A percentile compares a stretch with the other conserved stretches of the same genome.
These are phyloP conservation scores for Drosophila yakuba DNA, from an alignment of 1,140 invertebrate species.

Conservation along the genomic window DNA sequence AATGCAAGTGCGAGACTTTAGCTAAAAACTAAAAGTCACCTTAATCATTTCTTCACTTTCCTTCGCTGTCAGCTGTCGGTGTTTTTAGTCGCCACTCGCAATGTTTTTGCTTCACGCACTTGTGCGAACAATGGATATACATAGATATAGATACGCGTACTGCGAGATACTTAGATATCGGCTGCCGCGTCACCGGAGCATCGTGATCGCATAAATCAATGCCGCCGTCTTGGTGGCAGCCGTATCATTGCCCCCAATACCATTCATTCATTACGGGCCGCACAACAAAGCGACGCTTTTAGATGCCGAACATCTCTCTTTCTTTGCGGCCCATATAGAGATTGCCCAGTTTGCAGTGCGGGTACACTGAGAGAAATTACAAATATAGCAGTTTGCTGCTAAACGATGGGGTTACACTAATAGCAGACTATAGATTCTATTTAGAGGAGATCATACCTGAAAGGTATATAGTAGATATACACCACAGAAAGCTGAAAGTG, in stretches of 20 bases:
- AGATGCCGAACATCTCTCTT: constrained; percentile 57
- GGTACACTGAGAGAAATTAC: background rate
- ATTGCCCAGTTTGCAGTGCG: constrained; percentile 23
- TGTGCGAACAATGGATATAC: constrained; percentile 51
- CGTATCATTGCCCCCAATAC: constrained; percentile 75
- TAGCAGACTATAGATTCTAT: too few relatives aligned
- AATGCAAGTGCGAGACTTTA: constrained; percentile 14
- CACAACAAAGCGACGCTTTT: constrained; percentile 62
- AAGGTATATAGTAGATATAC: too few relatives aligned
- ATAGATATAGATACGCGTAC: constrained; percentile 46
- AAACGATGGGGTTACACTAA: too few relatives aligned
- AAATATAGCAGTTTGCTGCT: too few relatives aligned
- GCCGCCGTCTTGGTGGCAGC: constrained; percentile 46
- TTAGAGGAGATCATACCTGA: too few relatives aligned
- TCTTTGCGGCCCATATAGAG: constrained; percentile 30
- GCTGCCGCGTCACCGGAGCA: constrained; percentile 34
- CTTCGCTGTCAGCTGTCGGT: constrained; percentile 10
- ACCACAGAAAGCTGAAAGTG: too few relatives aligned
- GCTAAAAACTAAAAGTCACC: constrained; percentile 33
- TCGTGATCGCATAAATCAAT: constrained; percentile 75
- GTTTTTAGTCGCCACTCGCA: constrained; percentile 3
- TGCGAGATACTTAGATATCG: constrained; percentile 39
- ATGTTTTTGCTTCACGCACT: constrained; percentile 63
- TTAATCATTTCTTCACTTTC: constrained; percentile 48
- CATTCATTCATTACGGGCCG: constrained; percentile 50